Percentiles rank a stretch among this genome's conserved stretches.
These are phyloP conservation scores for human (Homo sapiens) DNA, from an alignment of 2,113 vertebrate genomes.

Conservation along the genomic window DNA sequence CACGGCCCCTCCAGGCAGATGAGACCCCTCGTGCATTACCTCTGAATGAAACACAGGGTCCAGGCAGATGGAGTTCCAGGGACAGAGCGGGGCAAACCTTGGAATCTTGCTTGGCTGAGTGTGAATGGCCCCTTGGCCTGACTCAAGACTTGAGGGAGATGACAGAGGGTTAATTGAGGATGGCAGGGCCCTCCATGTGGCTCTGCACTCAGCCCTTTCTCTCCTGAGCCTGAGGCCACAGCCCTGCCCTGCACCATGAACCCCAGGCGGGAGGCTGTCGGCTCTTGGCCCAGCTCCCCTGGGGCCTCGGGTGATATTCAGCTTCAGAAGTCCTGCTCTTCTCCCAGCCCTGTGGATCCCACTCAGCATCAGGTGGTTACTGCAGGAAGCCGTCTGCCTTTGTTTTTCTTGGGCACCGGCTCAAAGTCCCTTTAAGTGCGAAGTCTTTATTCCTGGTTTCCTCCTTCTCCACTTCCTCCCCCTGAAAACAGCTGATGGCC, in stretches of 20 bases:
- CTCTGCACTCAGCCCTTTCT: neutral
- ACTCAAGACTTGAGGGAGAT: neutral
- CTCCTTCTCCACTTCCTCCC: too few species aligned
- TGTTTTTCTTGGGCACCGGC: neutral
- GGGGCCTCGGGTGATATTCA: neutral
- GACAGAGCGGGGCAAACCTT: neutral
- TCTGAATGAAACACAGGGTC: neutral
- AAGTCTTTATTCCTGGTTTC: neutral
- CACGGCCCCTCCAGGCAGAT: neutral
- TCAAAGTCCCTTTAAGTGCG: neutral
- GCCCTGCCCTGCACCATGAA: too few species aligned
- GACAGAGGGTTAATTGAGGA: neutral
- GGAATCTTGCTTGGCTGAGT: too few species aligned
- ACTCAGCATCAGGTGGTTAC: neutral
- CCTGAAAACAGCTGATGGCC: neutral
- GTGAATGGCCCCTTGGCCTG: neutral
- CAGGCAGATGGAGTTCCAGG: neutral
- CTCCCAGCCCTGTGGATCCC: neutral
- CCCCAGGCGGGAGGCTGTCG: neutral
- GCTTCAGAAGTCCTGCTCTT: neutral
- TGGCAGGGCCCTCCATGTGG: neutral
- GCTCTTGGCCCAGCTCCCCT: too few species aligned
- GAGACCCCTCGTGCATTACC: neutral
- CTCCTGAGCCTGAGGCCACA: neutral
- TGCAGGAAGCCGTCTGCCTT: neutral